Conservation (phyloP, 2,888 invertebrate species). For the Apodemia zela region DNA sequence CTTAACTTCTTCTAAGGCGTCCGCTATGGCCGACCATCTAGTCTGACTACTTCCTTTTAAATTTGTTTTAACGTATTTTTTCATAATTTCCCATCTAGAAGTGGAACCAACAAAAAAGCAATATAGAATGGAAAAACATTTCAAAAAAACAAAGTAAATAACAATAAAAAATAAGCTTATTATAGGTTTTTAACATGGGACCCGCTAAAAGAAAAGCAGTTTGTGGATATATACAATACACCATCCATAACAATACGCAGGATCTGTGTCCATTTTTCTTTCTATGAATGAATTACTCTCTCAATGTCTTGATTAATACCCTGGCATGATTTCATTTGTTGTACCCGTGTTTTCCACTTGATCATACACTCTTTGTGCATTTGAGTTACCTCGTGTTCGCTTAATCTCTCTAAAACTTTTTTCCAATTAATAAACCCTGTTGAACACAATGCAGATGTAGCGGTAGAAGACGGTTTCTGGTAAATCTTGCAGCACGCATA, state of each 20-base stretch:
- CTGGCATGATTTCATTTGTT: conserved; percentile 33
- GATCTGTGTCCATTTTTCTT: conserved; percentile 37
- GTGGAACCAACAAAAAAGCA: conserved; percentile 36
- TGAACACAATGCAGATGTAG: conserved; percentile 32
- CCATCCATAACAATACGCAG: conserved; percentile 35
- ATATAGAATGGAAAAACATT: too few species aligned
- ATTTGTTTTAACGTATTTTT: conserved; percentile 27
- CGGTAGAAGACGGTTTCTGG: conserved; percentile 28
- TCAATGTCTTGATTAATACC: conserved; percentile 34
- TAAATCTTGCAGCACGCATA: conserved; percentile 29
- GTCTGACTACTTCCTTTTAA: conserved; percentile 33
- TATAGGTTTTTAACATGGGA: too few species aligned
- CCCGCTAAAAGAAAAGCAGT: too few species aligned
- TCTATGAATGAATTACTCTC: conserved; percentile 29
- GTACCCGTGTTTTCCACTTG: conserved; percentile 33
- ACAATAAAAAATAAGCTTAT: too few species aligned
- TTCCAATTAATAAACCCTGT: conserved; percentile 33
- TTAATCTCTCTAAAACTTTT: conserved; percentile 33
- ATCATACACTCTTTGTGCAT: conserved; percentile 34
- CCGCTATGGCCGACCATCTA: conserved; percentile 33
- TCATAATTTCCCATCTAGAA: conserved; percentile 33
- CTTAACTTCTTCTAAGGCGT: conserved; percentile 30
- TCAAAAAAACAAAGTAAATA: too few species aligned
- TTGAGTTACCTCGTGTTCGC: conserved; percentile 32
- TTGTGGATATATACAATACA: conserved; percentile 32